Conservation (phyloP, 2,797 vertebrate species). For the Lepilemur ruficaudatus region DNA sequence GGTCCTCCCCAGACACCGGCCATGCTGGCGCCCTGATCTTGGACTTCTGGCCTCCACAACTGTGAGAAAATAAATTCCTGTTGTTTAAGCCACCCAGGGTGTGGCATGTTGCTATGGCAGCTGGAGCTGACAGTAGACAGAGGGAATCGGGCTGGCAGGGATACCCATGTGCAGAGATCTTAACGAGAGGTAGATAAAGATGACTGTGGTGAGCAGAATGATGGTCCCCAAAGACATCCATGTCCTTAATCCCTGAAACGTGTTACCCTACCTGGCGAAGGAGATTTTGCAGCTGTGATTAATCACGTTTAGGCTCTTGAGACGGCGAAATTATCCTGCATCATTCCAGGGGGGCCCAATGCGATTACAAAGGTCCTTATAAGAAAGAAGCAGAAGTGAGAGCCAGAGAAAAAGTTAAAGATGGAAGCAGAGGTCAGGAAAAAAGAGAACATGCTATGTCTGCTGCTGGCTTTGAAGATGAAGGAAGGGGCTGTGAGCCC, state of each 20-base stretch:
- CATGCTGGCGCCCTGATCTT: background rate
- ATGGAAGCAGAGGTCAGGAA: background rate
- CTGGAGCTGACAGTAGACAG: background rate
- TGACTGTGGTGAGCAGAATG: background rate
- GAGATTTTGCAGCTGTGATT: background rate
- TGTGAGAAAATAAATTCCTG: background rate
- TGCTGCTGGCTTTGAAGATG: background rate
- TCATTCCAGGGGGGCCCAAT: background rate
- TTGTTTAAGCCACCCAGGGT: background rate
- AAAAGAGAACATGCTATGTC: background rate
- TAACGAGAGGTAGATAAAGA: background rate
- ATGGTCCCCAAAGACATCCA: background rate
- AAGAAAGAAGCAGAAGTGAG: background rate
- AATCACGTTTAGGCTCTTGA: background rate
- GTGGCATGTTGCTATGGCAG: background rate
- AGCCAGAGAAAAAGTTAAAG: background rate
- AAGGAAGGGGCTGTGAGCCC: background rate
- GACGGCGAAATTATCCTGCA: background rate
- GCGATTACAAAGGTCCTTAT: background rate
- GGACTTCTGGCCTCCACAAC: background rate
- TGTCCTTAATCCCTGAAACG: background rate
- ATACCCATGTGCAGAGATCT: background rate
- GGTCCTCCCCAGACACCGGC: background rate
- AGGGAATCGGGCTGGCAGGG: background rate
- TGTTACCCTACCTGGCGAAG: background rate